phyloP scores from a whole-genome alignment of 2,888 invertebrate species.

The Agonopterix heracliana region DNA sequence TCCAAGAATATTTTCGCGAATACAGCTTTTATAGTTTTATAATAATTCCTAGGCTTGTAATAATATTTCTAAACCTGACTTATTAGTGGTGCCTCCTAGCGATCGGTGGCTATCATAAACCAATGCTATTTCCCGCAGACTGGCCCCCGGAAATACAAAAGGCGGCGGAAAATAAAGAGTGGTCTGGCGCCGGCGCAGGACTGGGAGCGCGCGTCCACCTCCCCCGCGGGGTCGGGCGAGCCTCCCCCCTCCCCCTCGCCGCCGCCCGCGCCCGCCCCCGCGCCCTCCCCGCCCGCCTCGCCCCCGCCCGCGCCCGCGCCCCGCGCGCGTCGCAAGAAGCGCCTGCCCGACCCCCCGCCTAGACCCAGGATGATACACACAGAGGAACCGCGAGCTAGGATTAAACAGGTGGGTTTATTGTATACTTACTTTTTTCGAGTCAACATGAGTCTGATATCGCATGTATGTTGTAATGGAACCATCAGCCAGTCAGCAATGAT shows the following conservation, averaged over 20 bases:
- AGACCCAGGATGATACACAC: slow-evolving; percentile 88
- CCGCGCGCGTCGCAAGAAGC: slow-evolving; percentile 32
- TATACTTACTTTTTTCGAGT: no score
- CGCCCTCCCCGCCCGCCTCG: slow-evolving; percentile 27
- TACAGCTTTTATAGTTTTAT: no score
- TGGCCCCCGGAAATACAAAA: slow-evolving; percentile 87
- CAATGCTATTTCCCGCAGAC: slow-evolving; percentile 50
- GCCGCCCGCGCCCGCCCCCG: slow-evolving; percentile 15
- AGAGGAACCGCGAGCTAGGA: slow-evolving; percentile 77
- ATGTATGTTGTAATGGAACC: no score
- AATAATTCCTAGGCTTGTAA: no score
- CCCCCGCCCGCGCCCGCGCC: slow-evolving; percentile 15
- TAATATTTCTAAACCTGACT: no score
- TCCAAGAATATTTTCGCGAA: no score
- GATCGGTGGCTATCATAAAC: no score
- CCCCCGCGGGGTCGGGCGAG: slow-evolving; percentile 13
- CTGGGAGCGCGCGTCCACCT: slow-evolving; percentile 23
- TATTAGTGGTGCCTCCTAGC: no score
- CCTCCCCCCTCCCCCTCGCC: slow-evolving; percentile 62
- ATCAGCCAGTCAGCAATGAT: no score
- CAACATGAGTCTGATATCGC: no score
- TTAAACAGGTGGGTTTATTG: slow-evolving; percentile 78
- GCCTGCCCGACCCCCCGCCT: slow-evolving; percentile 62
- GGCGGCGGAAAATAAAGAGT: slow-evolving; percentile 82
- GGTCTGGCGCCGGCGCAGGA: slow-evolving; percentile 28